Evolutionary conservation across 2,888 invertebrate genomes (phyloP).

Genomic region (Parelbella ahira): DNA sequence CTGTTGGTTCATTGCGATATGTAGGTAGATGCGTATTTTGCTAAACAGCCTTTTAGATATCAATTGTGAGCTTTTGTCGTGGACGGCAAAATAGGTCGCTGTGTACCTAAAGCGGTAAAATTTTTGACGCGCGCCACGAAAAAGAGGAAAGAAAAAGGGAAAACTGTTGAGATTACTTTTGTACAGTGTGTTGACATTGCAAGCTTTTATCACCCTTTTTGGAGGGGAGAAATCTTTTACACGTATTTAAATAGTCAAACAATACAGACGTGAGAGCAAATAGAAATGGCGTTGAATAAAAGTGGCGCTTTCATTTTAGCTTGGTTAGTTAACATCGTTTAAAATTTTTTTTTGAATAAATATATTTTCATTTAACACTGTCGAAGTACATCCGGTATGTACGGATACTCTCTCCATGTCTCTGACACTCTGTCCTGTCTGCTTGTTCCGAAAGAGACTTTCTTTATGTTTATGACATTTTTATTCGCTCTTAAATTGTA

Average conservation of each 20-base stretch:
- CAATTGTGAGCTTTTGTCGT: slow-evolving; percentile 18
- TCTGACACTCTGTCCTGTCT: too few species aligned
- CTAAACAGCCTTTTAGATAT: slow-evolving; percentile 11
- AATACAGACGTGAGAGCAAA: slow-evolving; percentile 57
- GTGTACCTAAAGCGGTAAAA: slow-evolving; percentile 26
- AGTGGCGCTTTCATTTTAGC: slow-evolving; percentile 9
- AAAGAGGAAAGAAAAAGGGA: slow-evolving; percentile 35
- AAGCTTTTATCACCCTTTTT: slow-evolving; percentile 76
- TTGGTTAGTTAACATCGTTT: slow-evolving; percentile 16
- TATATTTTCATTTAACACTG: not conserved
- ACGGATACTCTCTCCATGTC: too few species aligned
- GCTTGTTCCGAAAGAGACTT: too few species aligned
- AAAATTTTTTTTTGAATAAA: not conserved
- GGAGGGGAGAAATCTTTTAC: slow-evolving; percentile 69
- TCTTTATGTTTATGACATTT: too few species aligned
- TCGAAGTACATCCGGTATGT: too few species aligned
- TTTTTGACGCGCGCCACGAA: slow-evolving; percentile 26
- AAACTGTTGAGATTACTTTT: slow-evolving; percentile 74
- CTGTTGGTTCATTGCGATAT: too few species aligned
- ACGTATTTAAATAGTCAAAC: slow-evolving; percentile 77
- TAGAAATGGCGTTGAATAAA: slow-evolving; percentile 48
- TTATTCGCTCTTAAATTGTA: too few species aligned
- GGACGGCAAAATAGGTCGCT: slow-evolving; percentile 14
- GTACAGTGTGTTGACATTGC: slow-evolving; percentile 69
- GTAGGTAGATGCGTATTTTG: not conserved